Evolutionary conservation across 1,140 invertebrate genomes (phyloP).

Genomic region (Drosophila parabipectinata): DNA sequence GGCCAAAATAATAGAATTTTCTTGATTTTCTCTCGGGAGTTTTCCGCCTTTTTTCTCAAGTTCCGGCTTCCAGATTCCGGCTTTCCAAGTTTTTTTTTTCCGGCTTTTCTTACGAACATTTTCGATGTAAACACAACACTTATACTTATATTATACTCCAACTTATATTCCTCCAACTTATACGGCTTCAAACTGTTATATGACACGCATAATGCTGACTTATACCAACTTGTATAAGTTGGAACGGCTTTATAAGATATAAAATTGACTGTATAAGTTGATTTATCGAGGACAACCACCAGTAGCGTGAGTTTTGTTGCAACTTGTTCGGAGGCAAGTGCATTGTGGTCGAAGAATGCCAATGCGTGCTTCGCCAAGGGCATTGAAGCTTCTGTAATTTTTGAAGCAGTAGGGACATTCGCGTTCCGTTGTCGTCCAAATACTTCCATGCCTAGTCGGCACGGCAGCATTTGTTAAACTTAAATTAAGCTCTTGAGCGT

Average conservation of each 20-base stretch:
- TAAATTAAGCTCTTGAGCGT: too few species aligned
- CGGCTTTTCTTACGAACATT: constrained; percentile 32
- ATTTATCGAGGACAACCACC: constrained; percentile 41
- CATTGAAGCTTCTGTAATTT: too few species aligned
- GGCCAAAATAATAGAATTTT: neutral
- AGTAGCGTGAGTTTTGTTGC: neutral
- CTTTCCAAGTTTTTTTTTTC: too few species aligned
- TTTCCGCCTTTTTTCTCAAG: neutral
- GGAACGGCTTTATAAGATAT: neutral
- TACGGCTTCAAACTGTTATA: constrained; percentile 55
- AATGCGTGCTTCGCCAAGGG: constrained; percentile 19
- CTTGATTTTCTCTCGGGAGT: neutral
- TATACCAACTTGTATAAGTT: constrained; percentile 13
- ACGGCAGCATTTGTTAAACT: too few species aligned
- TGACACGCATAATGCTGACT: constrained; percentile 20
- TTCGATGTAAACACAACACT: constrained; percentile 45
- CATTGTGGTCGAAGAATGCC: constrained; percentile 35
- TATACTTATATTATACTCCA: neutral
- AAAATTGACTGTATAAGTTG: constrained; percentile 21
- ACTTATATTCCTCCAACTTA: constrained; percentile 9
- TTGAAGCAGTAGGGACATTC: too few species aligned
- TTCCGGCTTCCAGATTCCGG: neutral
- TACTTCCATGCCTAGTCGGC: too few species aligned
- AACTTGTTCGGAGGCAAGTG: constrained; percentile 19
- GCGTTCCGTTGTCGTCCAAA: too few species aligned